Evolutionary conservation across 2,113 vertebrate species (phyloP), one percentile per base, ranked within the genome.

Genomic region (Psilopogon haemacephalus): DNA sequence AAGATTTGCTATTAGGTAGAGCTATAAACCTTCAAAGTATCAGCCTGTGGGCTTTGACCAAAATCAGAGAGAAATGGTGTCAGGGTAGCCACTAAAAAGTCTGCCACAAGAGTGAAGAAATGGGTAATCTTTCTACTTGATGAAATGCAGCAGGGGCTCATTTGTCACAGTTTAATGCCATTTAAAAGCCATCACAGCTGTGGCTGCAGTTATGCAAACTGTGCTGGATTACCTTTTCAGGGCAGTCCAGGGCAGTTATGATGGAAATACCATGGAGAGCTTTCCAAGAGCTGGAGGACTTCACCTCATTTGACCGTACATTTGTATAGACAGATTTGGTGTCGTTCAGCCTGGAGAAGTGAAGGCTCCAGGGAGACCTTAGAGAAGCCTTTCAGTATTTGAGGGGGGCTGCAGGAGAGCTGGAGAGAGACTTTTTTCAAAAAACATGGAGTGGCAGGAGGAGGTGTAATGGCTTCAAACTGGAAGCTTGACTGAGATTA

Each of bases 1-100:
- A 56, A 65, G 32, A 52, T 38, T 38, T 30, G 8, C 28, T 85
- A 1, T 63, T 50, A 55, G 37, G 33, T 59, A 56, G 87, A 68
- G 67, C 33, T 70, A 3, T 56, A 67, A n/a, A 63, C 24, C 5
- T 24, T 68, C 5, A 0, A 69, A 21, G 8, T 23, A 63, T 38
- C 54, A 68, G 32, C 21, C 58, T 64, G 74, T 7, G 15, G 68
- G 37, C 24, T 68, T 8, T 68, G 32, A 42, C 63, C 2, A 11
- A 70, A 67, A 67, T n/a, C 72, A 81, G 24, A 11, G 13, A 74
- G 50, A 70, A 88, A 76, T 33, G 9, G 13, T 27, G 28, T 19
- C 0, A 0, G 42, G 6, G 3, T 6, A 4, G 2, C 14, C 82
- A 63, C 12, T 35, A 65, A 32, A 3, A 71, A 52, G 8, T 19